A percentile compares a stretch with the other conserved stretches of the same genome.
phyloP scores from a whole-genome alignment of 1,140 invertebrate species.

The Melipona quadrifasciata region DNA sequence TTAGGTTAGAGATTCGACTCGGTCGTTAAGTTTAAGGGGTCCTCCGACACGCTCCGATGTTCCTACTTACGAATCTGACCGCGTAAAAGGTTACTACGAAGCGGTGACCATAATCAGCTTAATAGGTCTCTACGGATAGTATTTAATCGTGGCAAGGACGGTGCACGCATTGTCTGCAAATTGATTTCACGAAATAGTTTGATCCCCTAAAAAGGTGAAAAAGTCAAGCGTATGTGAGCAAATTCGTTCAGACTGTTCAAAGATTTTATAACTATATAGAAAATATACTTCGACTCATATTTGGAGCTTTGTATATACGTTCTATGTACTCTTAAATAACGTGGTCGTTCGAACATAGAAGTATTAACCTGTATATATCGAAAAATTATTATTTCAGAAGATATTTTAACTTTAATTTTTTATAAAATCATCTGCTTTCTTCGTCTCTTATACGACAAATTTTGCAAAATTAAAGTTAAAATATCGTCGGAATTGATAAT shows the following conservation, averaged over 20 bases:
- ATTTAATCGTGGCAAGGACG: constrained; percentile 49
- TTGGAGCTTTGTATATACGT: neutral
- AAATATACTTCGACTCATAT: neutral
- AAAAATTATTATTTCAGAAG: too few species aligned
- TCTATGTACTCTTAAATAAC: too few species aligned
- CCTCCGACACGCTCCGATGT: neutral
- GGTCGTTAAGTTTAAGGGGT: constrained; percentile 2
- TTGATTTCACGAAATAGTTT: constrained; percentile 18
- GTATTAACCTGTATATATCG: too few species aligned
- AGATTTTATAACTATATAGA: neutral
- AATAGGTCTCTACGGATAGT: constrained; percentile 49
- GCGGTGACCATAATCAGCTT: constrained; percentile 39
- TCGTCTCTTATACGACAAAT: too few species aligned
- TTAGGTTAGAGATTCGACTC: neutral
- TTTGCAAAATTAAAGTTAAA: too few species aligned
- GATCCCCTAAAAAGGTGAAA: neutral
- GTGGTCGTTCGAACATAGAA: too few species aligned
- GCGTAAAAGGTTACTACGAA: constrained; percentile 36
- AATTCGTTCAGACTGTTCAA: neutral
- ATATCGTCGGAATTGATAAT: too few species aligned
- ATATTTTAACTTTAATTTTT: too few species aligned
- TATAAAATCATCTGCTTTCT: too few species aligned
- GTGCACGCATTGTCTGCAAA: constrained; percentile 17
- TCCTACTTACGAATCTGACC: constrained; percentile 31
- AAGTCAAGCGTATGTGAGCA: too few species aligned